Base-by-base conservation (phyloP, 2,888 invertebrate genomes). In the Tridacna crocea region DNA sequence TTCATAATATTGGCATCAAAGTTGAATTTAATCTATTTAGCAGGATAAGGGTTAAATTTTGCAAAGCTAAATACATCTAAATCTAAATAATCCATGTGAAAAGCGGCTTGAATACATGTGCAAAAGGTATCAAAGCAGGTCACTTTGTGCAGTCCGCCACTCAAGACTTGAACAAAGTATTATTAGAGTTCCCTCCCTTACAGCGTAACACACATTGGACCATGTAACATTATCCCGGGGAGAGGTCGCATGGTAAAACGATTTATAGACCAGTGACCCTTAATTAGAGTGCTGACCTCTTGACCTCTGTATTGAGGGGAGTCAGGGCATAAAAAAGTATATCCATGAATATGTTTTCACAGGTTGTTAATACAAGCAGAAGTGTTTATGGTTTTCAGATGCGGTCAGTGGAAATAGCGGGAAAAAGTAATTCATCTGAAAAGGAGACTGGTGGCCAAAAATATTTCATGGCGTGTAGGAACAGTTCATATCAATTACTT, bases 381-480 rank as follows among this genome's bases (percentile, higher is more conserved):
- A 48, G 70, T 70, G 70, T 70, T 70, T 70, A 70, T 51, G 70
- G 19, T 51, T 51, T 51, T 70, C 22, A 22, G 70, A 70, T 70
- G 48, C 70, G 70, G 70, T 70, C 70, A 70, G 70, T 70, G 70
- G 70, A 70, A 70, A 70, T 70, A 24, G 68, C 68, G 68, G 47
- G 68, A n/a, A 47, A 13, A 68, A 6, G 22, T 47, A 51, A 13
- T 48, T 12, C 70, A 51, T 15, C 11, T 22, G 70, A 26, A 70
- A 70, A 70, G 11, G 68, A 36, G 36, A 36, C 36, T 36, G 36
- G 36, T 4, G 8, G 36, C 36, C 36, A 4, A 36, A 36, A 36
- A 8, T n/a, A n/a, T 36, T 36, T 36, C 36, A 36, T 36, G 8
- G 36, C 36, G 36, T 4, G 36, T 36, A 36, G 2, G 8, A 36